phyloP scores from a whole-genome alignment of 2,113 vertebrate species.

The Uropsilus gracilis region DNA sequence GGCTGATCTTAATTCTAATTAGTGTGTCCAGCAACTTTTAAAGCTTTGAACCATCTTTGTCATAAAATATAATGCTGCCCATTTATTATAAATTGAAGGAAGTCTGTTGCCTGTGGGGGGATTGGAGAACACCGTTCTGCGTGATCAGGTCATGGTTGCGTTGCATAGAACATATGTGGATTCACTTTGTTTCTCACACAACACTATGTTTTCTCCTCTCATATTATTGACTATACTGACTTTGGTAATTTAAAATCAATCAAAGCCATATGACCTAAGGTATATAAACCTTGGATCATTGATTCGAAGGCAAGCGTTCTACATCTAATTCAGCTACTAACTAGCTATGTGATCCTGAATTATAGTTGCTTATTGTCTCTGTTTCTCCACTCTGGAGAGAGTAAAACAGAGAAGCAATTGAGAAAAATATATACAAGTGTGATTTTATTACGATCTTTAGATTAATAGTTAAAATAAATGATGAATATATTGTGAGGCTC shows the following conservation, averaged over 20 bases:
- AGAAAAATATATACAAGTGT: neutral
- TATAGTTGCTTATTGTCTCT: neutral
- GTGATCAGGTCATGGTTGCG: neutral
- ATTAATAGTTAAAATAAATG: conserved; percentile 40
- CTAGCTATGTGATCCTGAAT: neutral
- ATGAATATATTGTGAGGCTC: neutral
- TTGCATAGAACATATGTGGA: neutral
- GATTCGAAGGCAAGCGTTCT: conserved; percentile 29
- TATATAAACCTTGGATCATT: conserved; percentile 33
- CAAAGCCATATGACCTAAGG: conserved; percentile 31
- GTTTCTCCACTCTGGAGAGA: neutral
- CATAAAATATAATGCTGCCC: neutral
- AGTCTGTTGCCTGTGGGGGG: neutral
- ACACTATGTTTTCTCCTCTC: neutral
- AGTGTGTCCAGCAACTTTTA: conserved; percentile 82
- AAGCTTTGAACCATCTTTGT: conserved; percentile 73
- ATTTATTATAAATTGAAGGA: neutral
- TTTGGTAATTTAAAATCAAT: conserved; percentile 60
- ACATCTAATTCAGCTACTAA: conserved; percentile 1
- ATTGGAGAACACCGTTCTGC: neutral
- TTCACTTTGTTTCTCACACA: neutral
- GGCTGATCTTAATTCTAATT: conserved; percentile 84
- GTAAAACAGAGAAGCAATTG: neutral
- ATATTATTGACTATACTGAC: conserved; percentile 52
- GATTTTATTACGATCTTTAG: conserved; percentile 51